Conservation (phyloP, 2,113 vertebrate species). For the Boleophthalmus pectinirostris region DNA sequence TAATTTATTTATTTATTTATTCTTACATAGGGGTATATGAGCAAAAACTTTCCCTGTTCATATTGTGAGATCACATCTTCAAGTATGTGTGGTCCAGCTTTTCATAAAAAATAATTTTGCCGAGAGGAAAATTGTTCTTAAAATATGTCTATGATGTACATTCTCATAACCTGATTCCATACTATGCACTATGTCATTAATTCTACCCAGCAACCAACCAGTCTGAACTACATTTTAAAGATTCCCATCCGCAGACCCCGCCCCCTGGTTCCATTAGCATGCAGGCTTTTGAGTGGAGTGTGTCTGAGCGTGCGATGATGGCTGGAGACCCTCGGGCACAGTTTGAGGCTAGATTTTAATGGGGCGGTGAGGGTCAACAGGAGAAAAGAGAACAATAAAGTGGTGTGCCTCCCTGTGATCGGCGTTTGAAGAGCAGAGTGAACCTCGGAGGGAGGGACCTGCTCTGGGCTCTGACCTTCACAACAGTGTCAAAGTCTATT, state of each 20-base stretch:
- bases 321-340: conserved; percentile 69
- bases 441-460: conserved; percentile 16
- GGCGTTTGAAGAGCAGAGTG: conserved; percentile 31
- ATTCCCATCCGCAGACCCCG: conserved; percentile 11
- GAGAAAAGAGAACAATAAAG: conserved; percentile 59
- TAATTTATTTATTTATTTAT: no score
- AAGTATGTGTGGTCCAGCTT: no score
- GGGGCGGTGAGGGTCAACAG: conserved; percentile 64
- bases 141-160: background rate
- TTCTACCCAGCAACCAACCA: conserved; percentile 33
- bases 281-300: conserved; percentile 17
- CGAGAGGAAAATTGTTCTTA: background rate
- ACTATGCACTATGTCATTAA: conserved; percentile 2
- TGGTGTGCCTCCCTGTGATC: conserved; percentile 52
- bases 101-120: no score
- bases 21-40: no score
- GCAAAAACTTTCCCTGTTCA: no score
- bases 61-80: no score
- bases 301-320: conserved; percentile 43
- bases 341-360: conserved; percentile 79
- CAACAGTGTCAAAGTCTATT: conserved; percentile 52
- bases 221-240: conserved; percentile 24
- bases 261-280: conserved; percentile 44
- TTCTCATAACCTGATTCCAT: background rate
- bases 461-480: conserved; percentile 64